These are phyloP conservation scores for Musca vetustissima DNA, from an alignment of 1,140 invertebrate genomes.

Conservation along the genomic window DNA sequence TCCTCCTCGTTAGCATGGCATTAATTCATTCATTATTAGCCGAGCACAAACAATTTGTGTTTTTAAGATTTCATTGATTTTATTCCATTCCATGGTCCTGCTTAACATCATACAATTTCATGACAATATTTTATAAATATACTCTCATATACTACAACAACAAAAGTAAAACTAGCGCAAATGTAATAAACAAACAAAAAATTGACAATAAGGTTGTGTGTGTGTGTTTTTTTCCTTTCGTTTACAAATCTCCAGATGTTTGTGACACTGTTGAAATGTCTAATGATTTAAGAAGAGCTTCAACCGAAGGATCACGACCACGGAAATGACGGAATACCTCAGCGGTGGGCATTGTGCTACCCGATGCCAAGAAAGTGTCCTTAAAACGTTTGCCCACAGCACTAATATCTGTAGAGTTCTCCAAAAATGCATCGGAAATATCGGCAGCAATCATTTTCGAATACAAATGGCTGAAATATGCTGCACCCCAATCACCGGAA, in stretches of 20 bases:
- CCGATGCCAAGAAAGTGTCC: constrained; percentile 81
- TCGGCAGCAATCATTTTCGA: constrained; percentile 88
- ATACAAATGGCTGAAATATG: constrained; percentile 78
- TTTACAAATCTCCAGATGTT: constrained; percentile 37
- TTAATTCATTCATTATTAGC: too few species aligned
- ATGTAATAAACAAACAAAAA: not conserved
- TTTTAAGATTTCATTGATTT: constrained; percentile 33
- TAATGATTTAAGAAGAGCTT: constrained; percentile 70
- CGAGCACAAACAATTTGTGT: too few species aligned
- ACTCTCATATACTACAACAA: constrained; percentile 11
- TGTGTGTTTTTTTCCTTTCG: not conserved
- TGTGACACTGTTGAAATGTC: constrained; percentile 42
- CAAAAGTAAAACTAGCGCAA: not conserved
- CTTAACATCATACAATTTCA: constrained; percentile 38
- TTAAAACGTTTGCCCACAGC: constrained; percentile 72
- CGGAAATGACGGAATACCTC: constrained; percentile 88
- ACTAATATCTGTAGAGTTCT: constrained; percentile 60
- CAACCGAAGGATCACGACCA: constrained; percentile 85
- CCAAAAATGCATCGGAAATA: constrained; percentile 80
- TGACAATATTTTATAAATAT: constrained; percentile 48
- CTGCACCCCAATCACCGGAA: constrained; percentile 70
- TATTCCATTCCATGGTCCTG: too few species aligned
- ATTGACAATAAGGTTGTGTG: not conserved
- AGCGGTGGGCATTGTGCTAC: constrained; percentile 74
- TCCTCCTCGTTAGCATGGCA: too few species aligned